Evolutionary conservation across 2,888 invertebrate genomes (phyloP).

Genomic region (Eupithecia exiguata): DNA sequence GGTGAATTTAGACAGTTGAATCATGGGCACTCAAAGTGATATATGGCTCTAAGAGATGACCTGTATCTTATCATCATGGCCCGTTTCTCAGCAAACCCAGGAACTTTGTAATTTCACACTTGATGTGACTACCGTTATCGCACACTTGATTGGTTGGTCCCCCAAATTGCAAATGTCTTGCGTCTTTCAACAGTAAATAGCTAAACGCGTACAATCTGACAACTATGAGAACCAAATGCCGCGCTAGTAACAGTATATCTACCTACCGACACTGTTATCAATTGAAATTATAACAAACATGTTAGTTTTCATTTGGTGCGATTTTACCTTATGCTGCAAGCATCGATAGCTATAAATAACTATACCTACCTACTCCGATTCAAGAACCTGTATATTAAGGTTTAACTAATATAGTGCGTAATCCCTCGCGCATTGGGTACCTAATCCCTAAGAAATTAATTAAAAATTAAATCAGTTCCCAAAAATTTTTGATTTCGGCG

Average conservation of each 20-base stretch:
- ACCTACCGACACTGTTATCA: neutral
- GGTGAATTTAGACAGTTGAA: neutral
- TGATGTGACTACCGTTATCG: neutral
- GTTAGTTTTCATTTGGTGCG: neutral
- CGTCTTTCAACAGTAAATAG: neutral
- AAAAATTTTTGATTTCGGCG: too few species aligned
- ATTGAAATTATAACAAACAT: too few species aligned
- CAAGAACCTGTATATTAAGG: too few species aligned
- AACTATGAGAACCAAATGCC: neutral
- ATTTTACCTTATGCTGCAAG: constrained; percentile 1
- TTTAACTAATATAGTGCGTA: too few species aligned
- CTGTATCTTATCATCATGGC: neutral
- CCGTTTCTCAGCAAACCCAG: constrained; percentile 5
- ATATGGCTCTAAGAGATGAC: neutral
- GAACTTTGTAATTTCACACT: constrained; percentile 9
- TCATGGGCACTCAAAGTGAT: neutral
- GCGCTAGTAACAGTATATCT: neutral
- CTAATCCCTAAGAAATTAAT: too few species aligned
- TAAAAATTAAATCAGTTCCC: too few species aligned
- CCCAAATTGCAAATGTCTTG: neutral
- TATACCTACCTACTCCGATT: too few species aligned
- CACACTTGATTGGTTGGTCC: neutral
- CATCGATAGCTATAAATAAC: neutral
- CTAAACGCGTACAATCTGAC: neutral
- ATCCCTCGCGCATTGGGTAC: too few species aligned